Percentiles rank a stretch among this genome's conserved stretches.
Evolutionary conservation across 2,888 invertebrate genomes (phyloP).

Genomic region (Xiphydria camelus): DNA sequence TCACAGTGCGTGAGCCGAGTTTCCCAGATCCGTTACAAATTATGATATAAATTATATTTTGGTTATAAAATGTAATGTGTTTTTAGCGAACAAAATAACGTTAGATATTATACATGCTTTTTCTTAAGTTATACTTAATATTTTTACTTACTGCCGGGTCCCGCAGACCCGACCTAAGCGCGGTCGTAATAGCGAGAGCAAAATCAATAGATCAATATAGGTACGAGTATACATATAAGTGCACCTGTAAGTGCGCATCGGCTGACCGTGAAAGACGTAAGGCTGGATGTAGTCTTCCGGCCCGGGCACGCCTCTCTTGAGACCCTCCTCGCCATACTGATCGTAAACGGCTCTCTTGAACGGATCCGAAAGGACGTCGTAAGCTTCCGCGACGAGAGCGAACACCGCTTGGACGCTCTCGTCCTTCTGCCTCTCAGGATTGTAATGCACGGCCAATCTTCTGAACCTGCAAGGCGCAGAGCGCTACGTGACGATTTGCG

Average conservation of each 20-base stretch:
- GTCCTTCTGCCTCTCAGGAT: constrained; percentile 60
- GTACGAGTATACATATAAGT: too few species aligned
- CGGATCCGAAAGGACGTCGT: constrained; percentile 73
- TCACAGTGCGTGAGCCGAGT: not conserved
- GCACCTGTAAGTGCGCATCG: constrained; percentile 70
- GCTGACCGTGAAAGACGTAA: constrained; percentile 81
- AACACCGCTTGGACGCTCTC: constrained; percentile 59
- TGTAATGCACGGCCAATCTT: constrained; percentile 63
- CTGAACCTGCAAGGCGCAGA: constrained; percentile 58
- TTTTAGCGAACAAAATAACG: too few species aligned
- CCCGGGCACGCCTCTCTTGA: constrained; percentile 78
- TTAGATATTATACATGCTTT: too few species aligned
- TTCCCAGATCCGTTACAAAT: too few species aligned
- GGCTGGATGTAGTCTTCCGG: constrained; percentile 70
- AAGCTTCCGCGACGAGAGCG: constrained; percentile 74
- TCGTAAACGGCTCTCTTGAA: constrained; percentile 78
- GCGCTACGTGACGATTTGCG: too few species aligned
- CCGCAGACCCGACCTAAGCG: too few species aligned
- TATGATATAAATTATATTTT: too few species aligned
- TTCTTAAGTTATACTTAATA: too few species aligned
- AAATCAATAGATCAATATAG: too few species aligned
- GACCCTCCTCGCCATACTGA: constrained; percentile 85
- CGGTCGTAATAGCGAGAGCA: too few species aligned
- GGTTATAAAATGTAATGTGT: too few species aligned
- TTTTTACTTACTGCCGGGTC: too few species aligned